Base-by-base conservation (phyloP, 2,113 vertebrate genomes). In the Toxostoma redivivum region DNA sequence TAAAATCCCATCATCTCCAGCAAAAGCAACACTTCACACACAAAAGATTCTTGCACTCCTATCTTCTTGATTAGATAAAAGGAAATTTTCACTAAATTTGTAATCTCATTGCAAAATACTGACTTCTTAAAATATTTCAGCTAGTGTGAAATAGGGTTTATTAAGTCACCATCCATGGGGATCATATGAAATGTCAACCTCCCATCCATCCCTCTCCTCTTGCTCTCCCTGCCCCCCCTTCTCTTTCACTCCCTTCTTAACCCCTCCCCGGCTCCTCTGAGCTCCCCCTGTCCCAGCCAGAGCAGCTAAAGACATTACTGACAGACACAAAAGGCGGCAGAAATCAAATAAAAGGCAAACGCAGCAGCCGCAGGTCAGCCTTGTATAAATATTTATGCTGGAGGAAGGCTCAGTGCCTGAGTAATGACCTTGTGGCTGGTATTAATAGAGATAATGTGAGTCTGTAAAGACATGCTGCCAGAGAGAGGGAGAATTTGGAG, bases 341-440 rank as follows among this genome's bases (percentile, higher is more conserved):
- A 98, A 98, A 98, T 98, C 97, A 98, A 98, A 98, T 98, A 98
- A 98, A 98, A 98, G 97, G 97, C 97, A 97, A 98, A 97, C 11
- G 92, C 95, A 82, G 96, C 98, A 97, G 98, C 96, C 97, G 50
- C 97, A 98, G 98, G 98, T 98, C 97, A 98, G 95, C 92, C 96
- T 97, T 98, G 93, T 97, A 98, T 98, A 98, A 98, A 98, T 98
- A 98, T 98, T 98, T 98, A 98, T 98, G 96, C 98, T 97, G 96
- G 87, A 98, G 96, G 98, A 98, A 97, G 97, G 97, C 97, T 98
- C 96, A 90, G 96, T 98, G 98, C 97, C 97, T 98, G 97, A 97
- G 96, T 98, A 97, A 98, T 97, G 98, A 97, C 98, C 98, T 97
- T 98, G 97, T 97, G 97, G 97, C 98, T 98, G 98, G 98, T 97